Percentiles rank a stretch among this genome's conserved stretches.
Conservation (phyloP, 1,140 invertebrate genomes). For the Zaprionus lachaisei region DNA sequence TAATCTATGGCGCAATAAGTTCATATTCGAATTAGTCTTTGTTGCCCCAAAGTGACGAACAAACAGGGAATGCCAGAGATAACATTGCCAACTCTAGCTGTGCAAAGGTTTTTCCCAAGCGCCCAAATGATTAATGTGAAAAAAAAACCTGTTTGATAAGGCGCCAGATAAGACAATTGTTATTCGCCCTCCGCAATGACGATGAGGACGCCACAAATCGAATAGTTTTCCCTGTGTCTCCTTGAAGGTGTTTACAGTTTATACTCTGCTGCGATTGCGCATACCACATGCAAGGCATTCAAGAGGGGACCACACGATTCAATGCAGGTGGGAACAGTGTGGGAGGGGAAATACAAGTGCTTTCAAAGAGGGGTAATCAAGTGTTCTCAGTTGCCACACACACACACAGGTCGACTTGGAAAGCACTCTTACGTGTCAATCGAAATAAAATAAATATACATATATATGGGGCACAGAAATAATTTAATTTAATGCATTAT, state of each 20-base stretch:
- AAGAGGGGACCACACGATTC: not conserved
- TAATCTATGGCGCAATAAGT: not conserved
- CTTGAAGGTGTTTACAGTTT: not conserved
- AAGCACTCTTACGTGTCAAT: not conserved
- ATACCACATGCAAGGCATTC: not conserved
- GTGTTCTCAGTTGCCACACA: not conserved
- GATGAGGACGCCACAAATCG: not conserved
- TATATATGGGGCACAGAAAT: too few relatives aligned
- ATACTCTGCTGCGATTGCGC: not conserved
- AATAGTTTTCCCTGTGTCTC: not conserved
- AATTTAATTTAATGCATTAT: too few relatives aligned
- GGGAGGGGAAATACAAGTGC: not conserved
- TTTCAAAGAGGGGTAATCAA: constrained; percentile 9
- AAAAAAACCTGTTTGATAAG: constrained; percentile 31
- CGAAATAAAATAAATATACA: too few relatives aligned
- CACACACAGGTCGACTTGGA: not conserved
- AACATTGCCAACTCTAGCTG: not conserved
- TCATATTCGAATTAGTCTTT: constrained; percentile 5
- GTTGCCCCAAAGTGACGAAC: not conserved
- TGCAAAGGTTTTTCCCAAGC: constrained; percentile 40
- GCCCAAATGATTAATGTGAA: constrained; percentile 15
- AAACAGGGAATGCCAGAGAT: constrained; percentile 1
- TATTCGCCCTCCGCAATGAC: not conserved
- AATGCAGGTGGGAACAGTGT: constrained; percentile 2
- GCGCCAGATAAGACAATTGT: constrained; percentile 20